A percentile compares a stretch with the other conserved stretches of the same genome.
Conservation (phyloP, 2,797 vertebrate species). For the Psittacula derbiana region DNA sequence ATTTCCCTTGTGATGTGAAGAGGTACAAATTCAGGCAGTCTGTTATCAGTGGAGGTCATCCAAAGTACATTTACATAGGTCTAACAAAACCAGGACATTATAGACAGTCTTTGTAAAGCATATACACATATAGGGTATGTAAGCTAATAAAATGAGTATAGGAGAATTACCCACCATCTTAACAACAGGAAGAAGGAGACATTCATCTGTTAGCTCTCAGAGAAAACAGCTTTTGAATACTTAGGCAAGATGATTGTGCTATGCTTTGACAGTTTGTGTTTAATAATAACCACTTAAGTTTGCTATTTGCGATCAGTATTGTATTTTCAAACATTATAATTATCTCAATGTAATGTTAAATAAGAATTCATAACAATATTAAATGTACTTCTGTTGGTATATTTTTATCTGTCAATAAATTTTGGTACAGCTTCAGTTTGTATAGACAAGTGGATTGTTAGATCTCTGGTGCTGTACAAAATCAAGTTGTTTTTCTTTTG, state of each 20-base stretch:
- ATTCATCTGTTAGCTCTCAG: neutral
- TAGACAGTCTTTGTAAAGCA: neutral
- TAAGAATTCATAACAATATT: neutral
- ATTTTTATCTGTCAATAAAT: neutral
- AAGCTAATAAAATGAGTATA: neutral
- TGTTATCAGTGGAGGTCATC: neutral
- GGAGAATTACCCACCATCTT: neutral
- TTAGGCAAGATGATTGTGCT: neutral
- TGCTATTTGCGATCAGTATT: neutral
- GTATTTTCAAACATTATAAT: neutral
- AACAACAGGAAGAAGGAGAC: neutral
- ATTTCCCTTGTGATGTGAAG: neutral
- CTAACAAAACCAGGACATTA: neutral
- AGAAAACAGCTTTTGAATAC: neutral
- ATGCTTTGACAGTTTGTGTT: neutral
- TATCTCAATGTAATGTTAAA: neutral
- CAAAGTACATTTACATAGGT: neutral
- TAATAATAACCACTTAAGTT: neutral
- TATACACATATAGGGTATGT: neutral
- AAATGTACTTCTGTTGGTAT: neutral
- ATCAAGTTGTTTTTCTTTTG: neutral
- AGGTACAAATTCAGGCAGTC: neutral
- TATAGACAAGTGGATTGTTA: neutral
- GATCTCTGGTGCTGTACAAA: neutral
- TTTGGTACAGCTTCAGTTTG: neutral